Conservation (phyloP, 2,888 invertebrate genomes). For the Leucophenga montana region DNA sequence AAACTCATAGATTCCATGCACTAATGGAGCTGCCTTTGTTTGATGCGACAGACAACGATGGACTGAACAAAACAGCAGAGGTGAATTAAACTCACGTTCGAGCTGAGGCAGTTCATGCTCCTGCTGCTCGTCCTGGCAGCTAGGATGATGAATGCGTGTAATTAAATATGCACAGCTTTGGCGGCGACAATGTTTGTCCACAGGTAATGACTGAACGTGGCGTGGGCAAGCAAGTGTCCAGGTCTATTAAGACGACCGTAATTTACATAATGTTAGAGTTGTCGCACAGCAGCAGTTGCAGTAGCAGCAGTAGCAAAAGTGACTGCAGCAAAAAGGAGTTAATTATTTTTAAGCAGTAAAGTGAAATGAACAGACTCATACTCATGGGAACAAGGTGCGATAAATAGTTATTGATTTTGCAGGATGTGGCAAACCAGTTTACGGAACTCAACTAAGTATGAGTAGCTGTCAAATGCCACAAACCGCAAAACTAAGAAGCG, state of each 20-base stretch:
- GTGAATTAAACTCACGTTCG: too few species aligned
- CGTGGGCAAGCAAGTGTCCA: too few species aligned
- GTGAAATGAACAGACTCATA: background rate
- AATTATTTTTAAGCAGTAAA: slow-evolving; percentile 1
- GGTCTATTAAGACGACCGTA: background rate
- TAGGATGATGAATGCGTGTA: slow-evolving; percentile 15
- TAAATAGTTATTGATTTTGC: slow-evolving; percentile 4
- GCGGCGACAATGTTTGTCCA: background rate
- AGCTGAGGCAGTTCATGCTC: too few species aligned
- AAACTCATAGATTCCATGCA: too few species aligned
- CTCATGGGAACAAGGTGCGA: background rate
- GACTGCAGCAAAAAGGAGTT: background rate
- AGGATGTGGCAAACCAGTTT: too few species aligned
- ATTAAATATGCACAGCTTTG: slow-evolving; percentile 13
- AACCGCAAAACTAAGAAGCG: too few species aligned
- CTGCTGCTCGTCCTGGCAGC: background rate
- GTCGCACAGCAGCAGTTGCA: too few species aligned
- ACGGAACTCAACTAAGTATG: too few species aligned
- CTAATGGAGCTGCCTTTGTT: too few species aligned
- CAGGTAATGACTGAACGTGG: background rate
- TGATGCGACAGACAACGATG: background rate
- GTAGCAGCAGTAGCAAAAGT: too few species aligned
- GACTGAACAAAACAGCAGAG: background rate
- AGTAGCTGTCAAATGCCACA: background rate
- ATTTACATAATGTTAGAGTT: slow-evolving; percentile 12